Evolutionary conservation across 2,888 invertebrate species (phyloP).

Genomic region (Eupeodes luniger): DNA sequence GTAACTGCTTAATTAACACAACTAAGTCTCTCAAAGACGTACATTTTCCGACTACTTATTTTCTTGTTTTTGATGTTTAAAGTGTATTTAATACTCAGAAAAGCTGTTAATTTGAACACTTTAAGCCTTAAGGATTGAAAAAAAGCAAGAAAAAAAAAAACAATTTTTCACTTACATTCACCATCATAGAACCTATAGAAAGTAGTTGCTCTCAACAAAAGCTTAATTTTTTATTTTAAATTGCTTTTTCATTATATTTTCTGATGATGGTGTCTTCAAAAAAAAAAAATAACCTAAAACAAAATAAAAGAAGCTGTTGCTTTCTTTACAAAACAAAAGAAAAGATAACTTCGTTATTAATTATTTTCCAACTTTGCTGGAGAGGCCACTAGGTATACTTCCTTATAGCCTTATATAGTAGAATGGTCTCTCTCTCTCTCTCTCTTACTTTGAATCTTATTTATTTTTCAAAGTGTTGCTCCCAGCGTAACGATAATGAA

Average conservation of each 20-base stretch:
- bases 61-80: not conserved
- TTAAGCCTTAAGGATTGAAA: constrained; percentile 2
- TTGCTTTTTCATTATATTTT: constrained; percentile 26
- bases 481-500: constrained; percentile 65
- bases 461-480: constrained; percentile 49
- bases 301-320: constrained; percentile 51
- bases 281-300: not conserved
- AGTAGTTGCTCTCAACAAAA: not conserved
- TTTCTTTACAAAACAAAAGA: constrained; percentile 15
- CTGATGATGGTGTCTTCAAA: not conserved
- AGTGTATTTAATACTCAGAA: not conserved
- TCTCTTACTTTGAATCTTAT: constrained; percentile 18
- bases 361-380: constrained; percentile 55
- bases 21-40: too few species aligned
- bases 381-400: constrained; percentile 11
- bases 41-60: too few species aligned
- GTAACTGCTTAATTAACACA: too few species aligned
- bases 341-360: constrained; percentile 54
- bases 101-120: constrained; percentile 3
- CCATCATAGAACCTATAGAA: not conserved
- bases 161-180: not conserved
- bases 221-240: constrained; percentile 13
- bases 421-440: too few species aligned
- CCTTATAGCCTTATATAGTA: not conserved
- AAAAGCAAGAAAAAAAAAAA: not conserved